A percentile compares a stretch with the other conserved stretches of the same genome.
phyloP scores from a whole-genome alignment of 2,888 invertebrate genomes.

The Elegia similella region DNA sequence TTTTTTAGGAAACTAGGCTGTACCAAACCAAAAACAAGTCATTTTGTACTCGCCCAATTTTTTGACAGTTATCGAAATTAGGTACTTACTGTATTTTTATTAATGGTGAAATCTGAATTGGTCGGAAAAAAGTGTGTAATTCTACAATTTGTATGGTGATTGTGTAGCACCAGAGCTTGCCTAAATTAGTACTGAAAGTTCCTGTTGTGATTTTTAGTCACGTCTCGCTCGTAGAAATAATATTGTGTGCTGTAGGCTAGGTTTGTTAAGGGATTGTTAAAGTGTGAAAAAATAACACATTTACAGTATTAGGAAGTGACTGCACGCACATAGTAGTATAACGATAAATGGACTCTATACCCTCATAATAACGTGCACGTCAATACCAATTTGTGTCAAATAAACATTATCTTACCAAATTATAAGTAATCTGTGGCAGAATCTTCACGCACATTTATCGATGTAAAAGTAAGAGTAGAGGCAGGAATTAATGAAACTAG shows the following conservation, averaged over 20 bases:
- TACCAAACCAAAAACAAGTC: too few species aligned
- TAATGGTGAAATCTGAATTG: too few species aligned
- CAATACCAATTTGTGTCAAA: too few species aligned
- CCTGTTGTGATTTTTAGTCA: constrained; percentile 2
- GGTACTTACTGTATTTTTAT: too few species aligned
- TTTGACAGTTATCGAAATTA: too few species aligned
- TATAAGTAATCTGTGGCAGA: too few species aligned
- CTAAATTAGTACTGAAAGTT: constrained; percentile 9
- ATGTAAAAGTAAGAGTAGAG: not conserved
- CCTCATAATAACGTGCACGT: too few species aligned
- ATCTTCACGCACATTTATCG: not conserved
- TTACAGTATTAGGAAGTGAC: not conserved
- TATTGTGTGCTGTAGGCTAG: not conserved
- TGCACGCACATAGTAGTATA: not conserved
- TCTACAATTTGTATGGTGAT: not conserved
- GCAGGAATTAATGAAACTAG: constrained; percentile 3
- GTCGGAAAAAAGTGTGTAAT: too few species aligned
- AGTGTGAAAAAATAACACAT: not conserved
- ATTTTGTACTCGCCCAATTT: too few species aligned
- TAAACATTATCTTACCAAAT: too few species aligned
- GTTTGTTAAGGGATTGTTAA: not conserved
- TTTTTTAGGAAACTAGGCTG: too few species aligned
- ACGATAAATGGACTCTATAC: too few species aligned
- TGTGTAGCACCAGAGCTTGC: constrained; percentile 4
- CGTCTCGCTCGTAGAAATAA: not conserved